Conservation (phyloP, 2,113 vertebrate genomes). For the Electrona antarctica region DNA sequence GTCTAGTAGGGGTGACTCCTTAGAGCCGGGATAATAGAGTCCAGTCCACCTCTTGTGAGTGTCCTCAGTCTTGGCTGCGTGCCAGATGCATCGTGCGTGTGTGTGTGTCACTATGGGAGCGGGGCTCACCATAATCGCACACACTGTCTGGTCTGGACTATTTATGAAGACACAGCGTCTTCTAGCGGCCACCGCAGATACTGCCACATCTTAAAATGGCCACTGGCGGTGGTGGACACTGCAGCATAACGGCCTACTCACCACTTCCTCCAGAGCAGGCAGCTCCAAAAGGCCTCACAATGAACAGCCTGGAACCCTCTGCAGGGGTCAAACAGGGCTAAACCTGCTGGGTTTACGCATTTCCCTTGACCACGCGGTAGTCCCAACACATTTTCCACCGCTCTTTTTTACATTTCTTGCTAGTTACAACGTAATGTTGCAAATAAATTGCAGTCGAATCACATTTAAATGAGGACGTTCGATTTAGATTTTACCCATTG, state of each 20-base stretch:
- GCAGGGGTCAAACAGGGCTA: slow-evolving; percentile 33
- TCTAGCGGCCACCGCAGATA: slow-evolving; percentile 67
- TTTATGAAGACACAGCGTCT: slow-evolving; percentile 70
- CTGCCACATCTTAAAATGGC: slow-evolving; percentile 68
- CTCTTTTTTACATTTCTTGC: too few relatives aligned
- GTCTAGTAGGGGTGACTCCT: slow-evolving; percentile 68
- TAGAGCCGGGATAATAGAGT: slow-evolving; percentile 61
- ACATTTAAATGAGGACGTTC: too few relatives aligned
- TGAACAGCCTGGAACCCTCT: slow-evolving; percentile 4
- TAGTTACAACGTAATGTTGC: too few relatives aligned
- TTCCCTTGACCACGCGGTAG: slow-evolving; percentile 34
- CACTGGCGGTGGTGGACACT: slow-evolving; percentile 69
- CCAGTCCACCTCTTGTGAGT: slow-evolving; percentile 89
- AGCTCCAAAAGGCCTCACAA: background rate
- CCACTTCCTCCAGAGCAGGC: background rate
- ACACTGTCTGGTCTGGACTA: slow-evolving; percentile 65
- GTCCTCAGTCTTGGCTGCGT: slow-evolving; percentile 83
- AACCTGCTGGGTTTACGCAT: slow-evolving; percentile 25
- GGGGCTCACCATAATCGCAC: slow-evolving; percentile 69
- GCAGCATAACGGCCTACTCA: slow-evolving; percentile 48
- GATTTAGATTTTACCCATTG: slow-evolving; percentile 2
- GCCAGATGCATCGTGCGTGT: slow-evolving; percentile 87
- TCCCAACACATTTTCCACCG: slow-evolving; percentile 20
- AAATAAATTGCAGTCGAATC: too few relatives aligned
- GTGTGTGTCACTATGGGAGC: slow-evolving; percentile 72